Conservation (phyloP, 2,888 invertebrate genomes). For the Sepiola atlantica region DNA sequence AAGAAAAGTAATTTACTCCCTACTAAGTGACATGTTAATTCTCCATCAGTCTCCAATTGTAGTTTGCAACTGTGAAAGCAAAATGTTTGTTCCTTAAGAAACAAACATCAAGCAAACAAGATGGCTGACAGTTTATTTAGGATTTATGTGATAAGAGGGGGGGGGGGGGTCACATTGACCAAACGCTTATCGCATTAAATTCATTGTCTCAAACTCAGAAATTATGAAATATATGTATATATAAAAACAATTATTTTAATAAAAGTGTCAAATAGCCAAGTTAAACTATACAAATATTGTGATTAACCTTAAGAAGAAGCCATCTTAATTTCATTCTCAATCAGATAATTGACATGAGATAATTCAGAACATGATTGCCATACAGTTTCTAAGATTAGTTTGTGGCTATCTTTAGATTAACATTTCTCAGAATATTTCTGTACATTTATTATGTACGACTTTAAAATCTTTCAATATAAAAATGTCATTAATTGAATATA, state of each 20-base stretch:
- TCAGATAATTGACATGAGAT: not conserved
- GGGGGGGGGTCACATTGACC: no score
- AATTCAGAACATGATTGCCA: not conserved
- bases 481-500: not conserved
- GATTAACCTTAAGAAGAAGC: not conserved
- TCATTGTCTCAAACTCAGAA: not conserved
- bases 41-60: not conserved
- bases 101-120: not conserved
- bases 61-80: not conserved
- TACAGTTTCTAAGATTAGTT: not conserved
- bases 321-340: not conserved
- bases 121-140: not conserved
- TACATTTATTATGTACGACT: not conserved
- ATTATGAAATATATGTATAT: not conserved
- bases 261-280: not conserved
- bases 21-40: not conserved
- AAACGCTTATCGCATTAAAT: not conserved
- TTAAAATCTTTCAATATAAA: not conserved
- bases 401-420: not conserved
- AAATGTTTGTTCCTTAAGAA: not conserved
- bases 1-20: not conserved
- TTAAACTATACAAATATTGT: not conserved
- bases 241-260: not conserved
- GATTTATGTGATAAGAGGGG: not conserved
- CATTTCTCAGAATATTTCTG: not conserved